Conservation (phyloP, 2,888 invertebrate species). For the Dicranocentrus wangi region DNA sequence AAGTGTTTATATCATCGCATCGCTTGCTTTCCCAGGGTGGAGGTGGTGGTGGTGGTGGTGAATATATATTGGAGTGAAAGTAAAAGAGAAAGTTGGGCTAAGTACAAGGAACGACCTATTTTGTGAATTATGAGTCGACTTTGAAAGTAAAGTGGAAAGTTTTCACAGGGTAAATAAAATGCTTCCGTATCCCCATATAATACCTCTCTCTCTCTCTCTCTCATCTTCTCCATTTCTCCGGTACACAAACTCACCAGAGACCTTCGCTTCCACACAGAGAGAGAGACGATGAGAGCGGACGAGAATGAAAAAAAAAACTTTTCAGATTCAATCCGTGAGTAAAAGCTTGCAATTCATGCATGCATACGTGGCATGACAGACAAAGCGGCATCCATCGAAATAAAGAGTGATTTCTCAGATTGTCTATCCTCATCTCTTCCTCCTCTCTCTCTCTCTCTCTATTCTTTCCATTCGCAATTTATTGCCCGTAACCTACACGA, state of each 20-base stretch:
- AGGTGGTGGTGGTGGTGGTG: constrained; percentile 2
- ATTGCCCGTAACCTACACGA: neutral
- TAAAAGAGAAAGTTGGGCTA: neutral
- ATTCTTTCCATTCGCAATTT: neutral
- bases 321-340: no score
- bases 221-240: neutral
- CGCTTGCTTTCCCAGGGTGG: neutral
- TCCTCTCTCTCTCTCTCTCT: neutral
- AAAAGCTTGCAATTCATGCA: no score
- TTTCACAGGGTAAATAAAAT: constrained; percentile 55
- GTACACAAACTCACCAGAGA: no score
- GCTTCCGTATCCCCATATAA: constrained; percentile 18
- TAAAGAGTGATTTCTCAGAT: neutral
- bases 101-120: constrained; percentile 34
- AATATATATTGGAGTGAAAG: no score
- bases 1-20: neutral
- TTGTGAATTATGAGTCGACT: constrained; percentile 63
- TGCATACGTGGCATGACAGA: neutral
- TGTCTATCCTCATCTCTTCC: neutral
- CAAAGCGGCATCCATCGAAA: neutral
- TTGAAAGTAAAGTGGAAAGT: constrained; percentile 61
- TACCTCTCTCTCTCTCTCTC: neutral
- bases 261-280: no score
- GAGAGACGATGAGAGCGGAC: neutral
- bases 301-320: no score